phyloP scores from a whole-genome alignment of 2,113 vertebrate species.

The Cheirogaleus medius region DNA sequence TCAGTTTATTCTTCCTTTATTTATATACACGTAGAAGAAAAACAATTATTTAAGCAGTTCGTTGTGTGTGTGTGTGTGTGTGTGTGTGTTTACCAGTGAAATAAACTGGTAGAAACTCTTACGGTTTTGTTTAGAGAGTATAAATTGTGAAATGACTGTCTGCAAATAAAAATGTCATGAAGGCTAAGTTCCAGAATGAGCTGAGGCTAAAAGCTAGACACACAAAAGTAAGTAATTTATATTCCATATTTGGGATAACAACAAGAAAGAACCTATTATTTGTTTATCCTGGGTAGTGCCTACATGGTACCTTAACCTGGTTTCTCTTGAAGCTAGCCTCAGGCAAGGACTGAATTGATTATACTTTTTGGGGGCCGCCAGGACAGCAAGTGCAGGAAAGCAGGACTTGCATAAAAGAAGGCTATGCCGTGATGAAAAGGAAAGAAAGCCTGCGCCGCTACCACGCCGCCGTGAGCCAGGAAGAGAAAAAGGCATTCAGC shows the following conservation, averaged over 20 bases:
- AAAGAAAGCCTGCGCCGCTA: too few relatives aligned
- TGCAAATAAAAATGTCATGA: not conserved
- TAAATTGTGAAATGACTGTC: not conserved
- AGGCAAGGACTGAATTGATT: not conserved
- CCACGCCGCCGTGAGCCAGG: fast-evolving
- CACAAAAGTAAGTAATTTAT: not conserved
- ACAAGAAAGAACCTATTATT: not conserved
- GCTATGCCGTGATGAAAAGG: fast-evolving
- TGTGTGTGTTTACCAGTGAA: not conserved
- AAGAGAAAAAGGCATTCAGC: not conserved
- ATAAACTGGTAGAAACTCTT: not conserved
- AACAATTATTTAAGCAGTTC: not conserved
- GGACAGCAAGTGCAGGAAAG: not conserved
- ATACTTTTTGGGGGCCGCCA: fast-evolving
- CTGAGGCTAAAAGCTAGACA: not conserved
- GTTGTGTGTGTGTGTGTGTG: too few relatives aligned
- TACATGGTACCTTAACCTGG: too few relatives aligned
- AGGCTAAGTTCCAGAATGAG: not conserved
- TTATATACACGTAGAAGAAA: not conserved
- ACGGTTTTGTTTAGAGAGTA: not conserved
- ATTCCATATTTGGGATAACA: not conserved
- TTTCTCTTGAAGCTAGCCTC: too few relatives aligned
- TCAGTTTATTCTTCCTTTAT: not conserved
- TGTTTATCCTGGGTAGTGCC: not conserved
- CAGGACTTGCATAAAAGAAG: too few relatives aligned